Conservation (phyloP, 2,113 vertebrate species). For the Bubalus kerabau region DNA sequence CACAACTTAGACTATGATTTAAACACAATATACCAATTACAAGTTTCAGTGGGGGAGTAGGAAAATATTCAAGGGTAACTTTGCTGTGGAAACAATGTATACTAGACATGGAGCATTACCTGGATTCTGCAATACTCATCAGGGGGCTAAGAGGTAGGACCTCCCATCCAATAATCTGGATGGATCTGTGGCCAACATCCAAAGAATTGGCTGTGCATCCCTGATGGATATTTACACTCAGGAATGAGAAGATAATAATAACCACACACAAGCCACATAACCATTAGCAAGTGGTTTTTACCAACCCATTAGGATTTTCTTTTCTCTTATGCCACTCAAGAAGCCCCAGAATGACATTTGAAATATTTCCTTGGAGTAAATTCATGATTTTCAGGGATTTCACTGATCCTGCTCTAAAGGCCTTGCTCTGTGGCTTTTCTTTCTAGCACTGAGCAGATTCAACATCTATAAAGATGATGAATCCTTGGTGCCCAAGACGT, state of each 20-base stretch:
- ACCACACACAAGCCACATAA: background rate
- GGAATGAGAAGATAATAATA: background rate
- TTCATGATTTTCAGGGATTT: background rate
- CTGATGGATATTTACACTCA: background rate
- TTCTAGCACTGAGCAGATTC: background rate
- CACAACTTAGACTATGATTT: constrained; percentile 64
- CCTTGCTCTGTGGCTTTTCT: background rate
- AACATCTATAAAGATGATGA: constrained; percentile 28
- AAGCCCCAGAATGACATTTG: background rate
- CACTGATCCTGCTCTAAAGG: background rate
- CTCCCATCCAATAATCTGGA: background rate
- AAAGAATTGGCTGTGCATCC: background rate
- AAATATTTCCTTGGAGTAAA: constrained; percentile 6
- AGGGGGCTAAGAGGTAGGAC: background rate
- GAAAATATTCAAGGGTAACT: constrained; percentile 21
- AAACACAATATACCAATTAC: constrained; percentile 61
- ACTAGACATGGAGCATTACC: background rate
- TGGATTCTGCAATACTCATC: background rate
- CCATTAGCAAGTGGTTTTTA: background rate
- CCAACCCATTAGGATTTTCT: background rate
- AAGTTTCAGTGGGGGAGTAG: background rate
- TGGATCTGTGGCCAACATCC: background rate
- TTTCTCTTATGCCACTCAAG: background rate
- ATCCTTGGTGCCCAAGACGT: background rate
- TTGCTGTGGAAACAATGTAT: background rate